Base-by-base conservation (phyloP, 2,113 vertebrate species). In the Cepphus grylle region DNA sequence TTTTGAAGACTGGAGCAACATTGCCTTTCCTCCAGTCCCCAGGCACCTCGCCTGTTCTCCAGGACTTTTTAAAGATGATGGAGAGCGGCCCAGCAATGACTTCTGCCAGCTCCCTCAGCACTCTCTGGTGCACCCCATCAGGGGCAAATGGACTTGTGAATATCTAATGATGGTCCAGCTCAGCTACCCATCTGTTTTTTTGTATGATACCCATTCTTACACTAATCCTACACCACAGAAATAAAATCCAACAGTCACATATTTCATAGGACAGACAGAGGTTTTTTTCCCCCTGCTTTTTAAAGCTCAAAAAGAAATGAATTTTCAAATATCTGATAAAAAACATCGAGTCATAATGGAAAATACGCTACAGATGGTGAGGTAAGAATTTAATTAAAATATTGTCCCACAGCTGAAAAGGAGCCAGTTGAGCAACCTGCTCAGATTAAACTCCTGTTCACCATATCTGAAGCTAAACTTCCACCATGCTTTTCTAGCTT, bases 331-430 rank as follows among this genome's bases (percentile, higher is more conserved):
- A 63, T 72, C 38, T 74, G 18, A 74, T 34, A 8, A 61, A 89
- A 91, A 96, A 40, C 12, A 70, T 6, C 1, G 1, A 80, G 34
- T 82, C 40, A 81, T 74, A 94, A 89, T 23, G 36, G 42, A 72
- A 95, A 88, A 84, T 29, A 12, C 0, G 0, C 25, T 67, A 66
- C 83, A 86, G 61, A 77, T 67, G 43, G 21, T 61, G 59, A 83
- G n/a, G 25, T 74, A 36, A 27, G 55, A 89, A 91, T 88, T 81
- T 81, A 94, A 95, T 91, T 86, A 70, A 90, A 82, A 81, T 79
- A 30, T 56, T 58, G 11, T 87, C 76, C 61, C 38, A 10, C 16
- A 15, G 49, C 23, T 74, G 78, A 93, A 81, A 93, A 82, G 42
- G 9, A 88, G 47, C 63, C 55, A 71, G 34, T 20, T 21, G 32